Percentiles rank a stretch among this genome's conserved stretches.
These are phyloP conservation scores for Brachionus calyciflorus DNA, from an alignment of 1,140 invertebrate genomes.

Conservation along the genomic window DNA sequence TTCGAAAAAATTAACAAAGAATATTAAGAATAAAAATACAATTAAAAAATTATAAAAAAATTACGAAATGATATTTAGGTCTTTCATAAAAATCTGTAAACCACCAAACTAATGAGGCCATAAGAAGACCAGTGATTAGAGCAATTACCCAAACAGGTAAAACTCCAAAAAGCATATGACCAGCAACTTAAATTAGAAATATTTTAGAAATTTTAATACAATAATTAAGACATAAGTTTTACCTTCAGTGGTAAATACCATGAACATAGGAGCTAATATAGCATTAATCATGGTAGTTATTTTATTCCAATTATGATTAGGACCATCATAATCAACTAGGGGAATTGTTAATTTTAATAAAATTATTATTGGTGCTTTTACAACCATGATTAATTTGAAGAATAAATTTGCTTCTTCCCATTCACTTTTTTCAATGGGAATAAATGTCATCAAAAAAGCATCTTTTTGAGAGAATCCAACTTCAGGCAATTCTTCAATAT, in stretches of 20 bases:
- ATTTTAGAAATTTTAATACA: background rate
- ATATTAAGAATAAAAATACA: background rate
- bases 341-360: slow-evolving; percentile 66
- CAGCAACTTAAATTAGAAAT: background rate
- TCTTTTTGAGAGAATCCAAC: slow-evolving; percentile 17
- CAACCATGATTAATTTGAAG: slow-evolving; percentile 31
- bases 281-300: slow-evolving; percentile 65
- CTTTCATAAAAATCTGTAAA: slow-evolving; percentile 19
- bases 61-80: slow-evolving; percentile 37
- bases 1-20: slow-evolving; percentile 53
- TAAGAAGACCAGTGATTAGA: background rate
- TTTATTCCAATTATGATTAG: slow-evolving; percentile 66
- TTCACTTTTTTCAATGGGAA: slow-evolving; percentile 44
- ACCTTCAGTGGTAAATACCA: slow-evolving; percentile 59
- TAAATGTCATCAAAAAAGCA: slow-evolving; percentile 26
- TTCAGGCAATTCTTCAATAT: slow-evolving; percentile 23
- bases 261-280: slow-evolving; percentile 63
- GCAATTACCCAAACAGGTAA: slow-evolving; percentile 32
- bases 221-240: background rate
- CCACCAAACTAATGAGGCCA: background rate
- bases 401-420: slow-evolving; percentile 36
- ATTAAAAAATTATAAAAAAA: background rate
- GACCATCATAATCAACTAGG: slow-evolving; percentile 64
- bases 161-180: background rate
- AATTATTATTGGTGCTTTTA: slow-evolving; percentile 63